These are phyloP conservation scores for Maconellicoccus hirsutus DNA, from an alignment of 1,140 invertebrate species.

Conservation along the genomic window DNA sequence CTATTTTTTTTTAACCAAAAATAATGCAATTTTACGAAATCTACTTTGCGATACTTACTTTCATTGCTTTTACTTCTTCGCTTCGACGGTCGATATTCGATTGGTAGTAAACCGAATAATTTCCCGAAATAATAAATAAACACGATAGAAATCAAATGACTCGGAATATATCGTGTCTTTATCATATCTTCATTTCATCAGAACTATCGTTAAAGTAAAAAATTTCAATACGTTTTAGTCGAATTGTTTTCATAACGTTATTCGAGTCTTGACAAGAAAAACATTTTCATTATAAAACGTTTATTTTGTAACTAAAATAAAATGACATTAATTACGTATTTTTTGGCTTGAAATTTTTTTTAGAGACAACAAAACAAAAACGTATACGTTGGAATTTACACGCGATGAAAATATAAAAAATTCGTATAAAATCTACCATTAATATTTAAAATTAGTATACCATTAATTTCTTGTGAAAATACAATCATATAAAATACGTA, in stretches of 20 bases:
- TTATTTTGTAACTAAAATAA: slow-evolving; percentile 10
- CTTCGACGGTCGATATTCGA: neutral
- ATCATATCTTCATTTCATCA: neutral
- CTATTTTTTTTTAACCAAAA: no score
- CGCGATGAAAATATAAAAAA: neutral
- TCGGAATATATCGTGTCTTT: neutral
- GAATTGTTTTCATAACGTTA: neutral
- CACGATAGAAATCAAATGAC: neutral
- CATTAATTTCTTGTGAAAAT: neutral
- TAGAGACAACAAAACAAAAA: neutral
- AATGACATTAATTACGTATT: slow-evolving; percentile 9
- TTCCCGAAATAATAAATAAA: slow-evolving; percentile 18
- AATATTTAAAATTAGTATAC: no score
- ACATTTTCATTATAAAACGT: neutral
- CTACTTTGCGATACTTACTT: no score
- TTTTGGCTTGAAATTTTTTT: neutral
- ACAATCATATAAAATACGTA: neutral
- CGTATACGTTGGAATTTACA: neutral
- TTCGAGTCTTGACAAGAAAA: neutral
- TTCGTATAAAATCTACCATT: no score
- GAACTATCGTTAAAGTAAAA: neutral
- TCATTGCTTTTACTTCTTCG: no score
- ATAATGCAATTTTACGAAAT: no score
- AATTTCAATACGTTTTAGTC: no score
- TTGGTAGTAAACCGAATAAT: slow-evolving; percentile 6